Evolutionary conservation across 2,888 invertebrate genomes (phyloP), one percentile per base, ranked within the genome.

Genomic region (Lepeophtheirus nordmannii): DNA sequence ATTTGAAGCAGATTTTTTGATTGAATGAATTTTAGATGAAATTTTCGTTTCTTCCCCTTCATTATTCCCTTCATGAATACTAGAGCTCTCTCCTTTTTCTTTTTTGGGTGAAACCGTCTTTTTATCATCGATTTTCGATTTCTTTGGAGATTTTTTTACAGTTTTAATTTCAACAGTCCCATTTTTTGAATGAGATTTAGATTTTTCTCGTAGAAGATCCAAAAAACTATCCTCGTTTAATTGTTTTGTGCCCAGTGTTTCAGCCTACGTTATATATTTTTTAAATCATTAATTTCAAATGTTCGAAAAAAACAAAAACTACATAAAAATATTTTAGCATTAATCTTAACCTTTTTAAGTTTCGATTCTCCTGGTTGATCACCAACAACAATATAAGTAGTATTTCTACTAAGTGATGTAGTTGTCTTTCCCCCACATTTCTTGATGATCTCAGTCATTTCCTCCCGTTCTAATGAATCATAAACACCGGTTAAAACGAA

Each of bases 401-500:
- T 86, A 78, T 86, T 87, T 72, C 82, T 84, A 68, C 89, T 88
- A 22, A 93, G 80, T 58, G 80, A 77, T 56, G 79, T 80, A 68
- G 87, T 85, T 1, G 87, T 80, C 73, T 83, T 82, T 0, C 92
- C 94, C 0, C 92, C 90, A 74, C 86, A 86, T 70, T 84, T 82
- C 67, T 82, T 82, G 14, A 93, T 82, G 9, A 89, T 1, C 14
- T 81, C 81, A 41, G 81, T 80, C 7, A 85, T 82, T 72, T 90
- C 89, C 8, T 89, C 87, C 14, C 87, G 80, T 71, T 90, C 89
- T 70, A 93, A 78, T 0, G 90, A 90, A 72, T 93, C 91, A 59
- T 91, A 77, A 1, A 92, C 85, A 40, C 92, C 94, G 53, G 91
- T 92, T 64, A 90, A 76, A 8, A 89, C 74, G 72, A 89, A 88